Conservation (phyloP, 2,113 vertebrate genomes). For the Phrynosoma platyrhinos region DNA sequence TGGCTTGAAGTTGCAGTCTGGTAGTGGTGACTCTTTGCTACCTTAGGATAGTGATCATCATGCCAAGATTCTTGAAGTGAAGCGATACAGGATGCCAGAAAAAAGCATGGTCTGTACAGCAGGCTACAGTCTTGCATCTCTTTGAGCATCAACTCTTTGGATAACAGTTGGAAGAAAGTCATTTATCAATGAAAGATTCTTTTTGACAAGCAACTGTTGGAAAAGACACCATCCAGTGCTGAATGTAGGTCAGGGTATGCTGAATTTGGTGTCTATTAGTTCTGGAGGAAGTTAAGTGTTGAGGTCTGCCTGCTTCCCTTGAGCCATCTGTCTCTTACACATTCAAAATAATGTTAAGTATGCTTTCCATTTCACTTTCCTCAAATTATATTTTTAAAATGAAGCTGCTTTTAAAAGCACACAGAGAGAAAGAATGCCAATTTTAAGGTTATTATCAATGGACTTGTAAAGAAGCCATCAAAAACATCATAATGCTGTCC, state of each 20-base stretch:
- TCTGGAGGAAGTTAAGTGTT: slow-evolving; percentile 2
- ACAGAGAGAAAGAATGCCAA: background rate
- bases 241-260: slow-evolving; percentile 34
- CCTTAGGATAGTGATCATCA: background rate
- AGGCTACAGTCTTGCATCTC: background rate
- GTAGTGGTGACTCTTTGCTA: background rate
- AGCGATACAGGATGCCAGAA: background rate
- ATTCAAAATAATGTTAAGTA: background rate
- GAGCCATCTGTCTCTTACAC: slow-evolving; percentile 1
- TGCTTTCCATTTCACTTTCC: background rate
- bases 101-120: background rate
- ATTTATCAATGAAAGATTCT: slow-evolving; percentile 21
- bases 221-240: background rate
- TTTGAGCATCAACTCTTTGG: background rate
- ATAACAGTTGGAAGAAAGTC: slow-evolving; percentile 5
- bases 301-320: background rate
- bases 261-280: slow-evolving; percentile 1
- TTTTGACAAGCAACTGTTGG: slow-evolving; percentile 31
- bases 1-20: background rate
- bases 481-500: too few relatives aligned
- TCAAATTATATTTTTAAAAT: slow-evolving; percentile 28
- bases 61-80: background rate
- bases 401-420: background rate
- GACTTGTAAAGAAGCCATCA: background rate
- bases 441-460: background rate